Percentiles rank a stretch among this genome's conserved stretches.
Evolutionary conservation across 1,140 invertebrate genomes (phyloP).

Genomic region (Cecropterus lyciades): DNA sequence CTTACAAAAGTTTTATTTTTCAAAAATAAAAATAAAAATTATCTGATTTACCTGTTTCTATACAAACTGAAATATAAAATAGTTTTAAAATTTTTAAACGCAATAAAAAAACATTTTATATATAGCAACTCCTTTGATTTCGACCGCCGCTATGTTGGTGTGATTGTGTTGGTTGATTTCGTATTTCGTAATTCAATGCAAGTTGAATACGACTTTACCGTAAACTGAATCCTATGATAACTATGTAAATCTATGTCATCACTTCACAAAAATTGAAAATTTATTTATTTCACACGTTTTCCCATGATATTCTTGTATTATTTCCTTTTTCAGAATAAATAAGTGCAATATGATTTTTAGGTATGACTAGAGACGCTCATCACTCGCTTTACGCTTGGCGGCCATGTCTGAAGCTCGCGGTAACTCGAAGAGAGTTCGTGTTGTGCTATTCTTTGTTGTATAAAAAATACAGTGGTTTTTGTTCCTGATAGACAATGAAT

Average conservation of each 20-base stretch:
- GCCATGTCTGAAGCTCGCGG: slow-evolving; percentile 81
- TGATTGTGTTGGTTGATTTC: slow-evolving; percentile 14
- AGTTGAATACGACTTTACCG: slow-evolving; percentile 32
- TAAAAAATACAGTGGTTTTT: slow-evolving; percentile 76
- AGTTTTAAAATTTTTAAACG: too few species aligned
- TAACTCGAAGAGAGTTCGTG: slow-evolving; percentile 72
- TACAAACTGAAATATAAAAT: too few species aligned
- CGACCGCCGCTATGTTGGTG: background rate
- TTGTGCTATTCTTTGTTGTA: slow-evolving; percentile 79
- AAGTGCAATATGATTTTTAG: slow-evolving; percentile 68
- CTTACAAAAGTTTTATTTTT: too few species aligned
- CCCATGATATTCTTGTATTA: slow-evolving; percentile 69
- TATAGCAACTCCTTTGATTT: slow-evolving; percentile 8
- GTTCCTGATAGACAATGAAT: slow-evolving; percentile 69
- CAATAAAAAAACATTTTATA: background rate
- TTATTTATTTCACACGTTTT: slow-evolving; percentile 62
- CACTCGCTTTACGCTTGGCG: slow-evolving; percentile 74
- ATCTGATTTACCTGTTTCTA: too few species aligned
- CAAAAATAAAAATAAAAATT: too few species aligned
- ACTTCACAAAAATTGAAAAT: slow-evolving; percentile 64
- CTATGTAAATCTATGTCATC: slow-evolving; percentile 69
- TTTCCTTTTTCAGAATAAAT: slow-evolving; percentile 70
- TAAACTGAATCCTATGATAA: slow-evolving; percentile 67
- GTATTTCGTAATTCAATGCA: slow-evolving; percentile 33
- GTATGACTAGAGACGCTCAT: slow-evolving; percentile 73